Evolutionary conservation across 2,888 invertebrate genomes (phyloP).

Genomic region (Trachelus troglodyta): DNA sequence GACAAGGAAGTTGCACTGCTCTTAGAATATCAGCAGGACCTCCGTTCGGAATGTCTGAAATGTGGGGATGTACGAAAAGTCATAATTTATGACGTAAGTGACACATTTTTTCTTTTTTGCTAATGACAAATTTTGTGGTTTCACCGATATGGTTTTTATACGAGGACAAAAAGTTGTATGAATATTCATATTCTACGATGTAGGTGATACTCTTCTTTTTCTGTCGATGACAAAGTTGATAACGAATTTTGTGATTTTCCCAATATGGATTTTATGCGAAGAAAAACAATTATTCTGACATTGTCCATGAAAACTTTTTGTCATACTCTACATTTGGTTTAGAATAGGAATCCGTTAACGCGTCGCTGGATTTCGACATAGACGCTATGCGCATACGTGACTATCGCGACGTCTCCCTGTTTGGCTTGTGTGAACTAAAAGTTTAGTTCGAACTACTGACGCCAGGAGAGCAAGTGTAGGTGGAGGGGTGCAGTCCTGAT

Average conservation of each 20-base stretch:
- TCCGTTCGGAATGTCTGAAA: constrained; percentile 89
- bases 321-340: not conserved
- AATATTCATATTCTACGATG: too few species aligned
- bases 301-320: not conserved
- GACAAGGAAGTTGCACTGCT: constrained; percentile 90
- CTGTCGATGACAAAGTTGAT: not conserved
- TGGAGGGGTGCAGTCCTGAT: not conserved
- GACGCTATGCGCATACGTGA: constrained; percentile 22
- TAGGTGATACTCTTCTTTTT: too few species aligned
- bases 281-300: not conserved
- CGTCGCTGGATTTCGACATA: constrained; percentile 33
- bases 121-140: not conserved
- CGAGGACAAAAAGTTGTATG: not conserved
- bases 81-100: constrained; percentile 86
- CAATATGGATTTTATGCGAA: not conserved
- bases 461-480: not conserved
- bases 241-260: not conserved
- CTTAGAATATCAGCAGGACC: constrained; percentile 90
- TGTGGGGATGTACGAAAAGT: constrained; percentile 94
- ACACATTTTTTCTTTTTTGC: not conserved
- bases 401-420: not conserved
- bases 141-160: not conserved
- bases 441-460: not conserved
- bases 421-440: not conserved
- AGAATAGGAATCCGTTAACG: constrained; percentile 33